Conservation (phyloP, 2,797 vertebrate species). For the Onychomys arenicola region DNA sequence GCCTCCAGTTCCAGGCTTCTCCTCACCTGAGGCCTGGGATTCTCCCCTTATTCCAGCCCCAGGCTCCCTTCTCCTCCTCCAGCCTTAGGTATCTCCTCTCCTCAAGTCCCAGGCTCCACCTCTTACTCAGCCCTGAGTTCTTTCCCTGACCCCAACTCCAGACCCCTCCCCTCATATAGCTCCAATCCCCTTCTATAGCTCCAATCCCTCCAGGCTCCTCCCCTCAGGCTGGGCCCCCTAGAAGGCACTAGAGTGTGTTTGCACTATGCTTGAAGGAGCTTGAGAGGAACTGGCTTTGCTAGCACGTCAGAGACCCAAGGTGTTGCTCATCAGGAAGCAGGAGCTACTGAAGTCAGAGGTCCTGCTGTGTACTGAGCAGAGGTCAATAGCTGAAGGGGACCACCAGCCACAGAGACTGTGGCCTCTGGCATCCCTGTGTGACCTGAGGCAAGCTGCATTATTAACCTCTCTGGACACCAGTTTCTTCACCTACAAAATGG, state of each 20-base stretch:
- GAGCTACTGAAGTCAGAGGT: not conserved
- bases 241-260: not conserved
- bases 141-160: not conserved
- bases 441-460: no score
- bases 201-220: not conserved
- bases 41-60: not conserved
- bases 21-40: not conserved
- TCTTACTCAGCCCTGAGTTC: not conserved
- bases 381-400: not conserved
- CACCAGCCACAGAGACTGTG: not conserved
- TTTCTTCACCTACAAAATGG: not conserved
- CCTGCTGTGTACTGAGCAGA: not conserved
- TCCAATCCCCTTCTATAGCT: not conserved
- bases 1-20: rapidly evolving
- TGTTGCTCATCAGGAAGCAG: not conserved
- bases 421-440: not conserved
- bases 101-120: not conserved
- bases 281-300: no score
- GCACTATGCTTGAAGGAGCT: not conserved
- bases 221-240: not conserved
- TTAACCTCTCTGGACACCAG: not conserved
- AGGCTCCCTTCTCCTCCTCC: not conserved
- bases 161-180: not conserved
- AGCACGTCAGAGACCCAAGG: not conserved
- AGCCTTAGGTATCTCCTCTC: not conserved